A percentile compares a stretch with the other conserved stretches of the same genome.
Conservation (phyloP, 1,140 invertebrate genomes). For the Drosophila bocqueti region DNA sequence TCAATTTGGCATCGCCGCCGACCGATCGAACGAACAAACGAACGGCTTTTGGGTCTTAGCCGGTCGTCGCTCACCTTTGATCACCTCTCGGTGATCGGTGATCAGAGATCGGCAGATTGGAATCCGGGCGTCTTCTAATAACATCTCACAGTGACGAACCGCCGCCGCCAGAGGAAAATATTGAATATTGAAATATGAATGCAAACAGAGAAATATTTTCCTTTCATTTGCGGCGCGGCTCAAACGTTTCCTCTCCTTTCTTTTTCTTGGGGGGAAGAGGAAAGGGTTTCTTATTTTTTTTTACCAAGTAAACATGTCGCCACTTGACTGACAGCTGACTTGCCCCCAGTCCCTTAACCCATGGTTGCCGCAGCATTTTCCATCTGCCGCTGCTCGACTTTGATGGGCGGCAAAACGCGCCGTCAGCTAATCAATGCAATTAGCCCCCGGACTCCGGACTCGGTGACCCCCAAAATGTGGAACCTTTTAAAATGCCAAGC, state of each 20-base stretch:
- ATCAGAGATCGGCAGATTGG: slow-evolving; percentile 39
- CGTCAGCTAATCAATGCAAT: slow-evolving; percentile 84
- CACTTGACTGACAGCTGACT: slow-evolving; percentile 82
- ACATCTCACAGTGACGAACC: slow-evolving; percentile 20
- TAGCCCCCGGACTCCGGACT: slow-evolving; percentile 58
- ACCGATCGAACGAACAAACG: background rate
- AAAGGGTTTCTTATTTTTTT: slow-evolving; percentile 44
- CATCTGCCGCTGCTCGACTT: slow-evolving; percentile 43
- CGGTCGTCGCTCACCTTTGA: slow-evolving; percentile 44
- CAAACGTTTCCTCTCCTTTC: slow-evolving; percentile 47
- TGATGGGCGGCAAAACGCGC: slow-evolving; percentile 78
- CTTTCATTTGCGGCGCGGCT: slow-evolving; percentile 47
- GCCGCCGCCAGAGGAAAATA: slow-evolving; percentile 57
- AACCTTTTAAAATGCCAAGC: slow-evolving; percentile 82
- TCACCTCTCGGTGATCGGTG: slow-evolving; percentile 31
- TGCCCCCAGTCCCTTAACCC: slow-evolving; percentile 43
- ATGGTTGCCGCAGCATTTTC: slow-evolving; percentile 18
- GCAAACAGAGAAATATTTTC: slow-evolving; percentile 69
- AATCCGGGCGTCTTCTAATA: slow-evolving; percentile 62
- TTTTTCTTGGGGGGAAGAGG: slow-evolving; percentile 1
- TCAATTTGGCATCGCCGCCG: slow-evolving; percentile 71
- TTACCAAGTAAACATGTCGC: slow-evolving; percentile 76
- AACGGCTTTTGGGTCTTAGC: slow-evolving; percentile 1
- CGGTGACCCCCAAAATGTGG: slow-evolving; percentile 77
- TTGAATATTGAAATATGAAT: slow-evolving; percentile 83